Conservation (phyloP, 2,888 invertebrate species). For the Hetaerina titia region DNA sequence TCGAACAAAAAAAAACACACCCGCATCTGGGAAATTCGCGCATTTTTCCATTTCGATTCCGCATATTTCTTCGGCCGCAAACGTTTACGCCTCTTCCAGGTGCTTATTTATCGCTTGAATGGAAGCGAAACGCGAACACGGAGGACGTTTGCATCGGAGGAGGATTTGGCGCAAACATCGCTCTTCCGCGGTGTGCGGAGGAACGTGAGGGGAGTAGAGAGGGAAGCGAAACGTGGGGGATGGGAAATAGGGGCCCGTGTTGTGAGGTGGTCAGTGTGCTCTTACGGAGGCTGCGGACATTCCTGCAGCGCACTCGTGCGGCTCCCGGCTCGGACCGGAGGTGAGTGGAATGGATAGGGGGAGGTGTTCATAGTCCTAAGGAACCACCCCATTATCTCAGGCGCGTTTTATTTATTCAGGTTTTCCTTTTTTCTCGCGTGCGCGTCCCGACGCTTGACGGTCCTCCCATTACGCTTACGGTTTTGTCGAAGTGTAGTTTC, state of each 20-base stretch:
- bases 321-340: not conserved
- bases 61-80: not conserved
- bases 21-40: not conserved
- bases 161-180: not conserved
- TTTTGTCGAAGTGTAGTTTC: too few species aligned
- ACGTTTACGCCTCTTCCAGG: not conserved
- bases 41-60: not conserved
- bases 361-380: not conserved
- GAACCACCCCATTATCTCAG: not conserved
- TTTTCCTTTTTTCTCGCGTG: too few species aligned
- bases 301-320: conserved; percentile 6
- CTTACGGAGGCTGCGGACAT: not conserved
- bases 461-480: too few species aligned
- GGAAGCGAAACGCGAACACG: not conserved
- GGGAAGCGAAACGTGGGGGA: not conserved
- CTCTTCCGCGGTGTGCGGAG: not conserved
- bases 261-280: not conserved
- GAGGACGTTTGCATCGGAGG: not conserved
- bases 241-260: not conserved
- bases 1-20: not conserved
- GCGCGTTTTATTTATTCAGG: not conserved
- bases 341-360: too few species aligned
- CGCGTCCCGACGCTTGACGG: too few species aligned
- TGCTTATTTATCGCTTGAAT: conserved; percentile 21
- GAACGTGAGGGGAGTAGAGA: not conserved